Base-by-base conservation (phyloP, 2,113 vertebrate genomes). In the Ranitomeya imitator region DNA sequence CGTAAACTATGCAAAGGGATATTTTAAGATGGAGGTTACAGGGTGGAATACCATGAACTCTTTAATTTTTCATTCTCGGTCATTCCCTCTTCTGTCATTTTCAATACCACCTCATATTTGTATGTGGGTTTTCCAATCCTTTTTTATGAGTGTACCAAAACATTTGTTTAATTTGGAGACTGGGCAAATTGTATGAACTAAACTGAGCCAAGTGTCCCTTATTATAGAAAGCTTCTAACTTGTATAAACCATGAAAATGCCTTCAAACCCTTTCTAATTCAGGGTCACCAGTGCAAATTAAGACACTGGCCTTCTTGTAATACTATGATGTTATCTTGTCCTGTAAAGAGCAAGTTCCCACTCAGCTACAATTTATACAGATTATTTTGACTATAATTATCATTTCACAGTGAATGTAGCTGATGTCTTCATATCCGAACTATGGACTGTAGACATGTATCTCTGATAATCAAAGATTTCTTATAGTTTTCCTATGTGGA, bases 71-170 rank as follows among this genome's bases (percentile, higher is more conserved):
- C 71, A 18, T 37, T 45, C 7, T 45, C 11, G 31, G 37, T 45
- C 31, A 74, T 76, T 52, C 45, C 18, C 73, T 76, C 73, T 76
- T 76, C 73, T 76, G 18, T 76, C 18, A 76, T 76, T 76, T 76
- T 76, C 73, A 52, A 76, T 76, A 10, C 73, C 73, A 51, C 73
- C 9, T 76, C 73, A 52, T 76, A 76, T 52, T 76, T 37, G 16
- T 37, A 15, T 74, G 71, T 74, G 31, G 71, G 71, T 8, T 74
- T 74, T 74, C 2, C 26, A 16, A 45, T 52, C 52, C 73, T 76
- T 9, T 52, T 76, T 12, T 52, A 21, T 11, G 18, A 52, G 37
- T 9, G 16, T 52, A 19, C 18, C 73, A 76, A 52, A 51, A 76
- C 15, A 52, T 76, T 52, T 76, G 37, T 21, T 76, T 76, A 18